Evolutionary conservation across 2,797 vertebrate species (phyloP), one percentile per base, ranked within the genome.

Genomic region (Benthosema pterotum): DNA sequence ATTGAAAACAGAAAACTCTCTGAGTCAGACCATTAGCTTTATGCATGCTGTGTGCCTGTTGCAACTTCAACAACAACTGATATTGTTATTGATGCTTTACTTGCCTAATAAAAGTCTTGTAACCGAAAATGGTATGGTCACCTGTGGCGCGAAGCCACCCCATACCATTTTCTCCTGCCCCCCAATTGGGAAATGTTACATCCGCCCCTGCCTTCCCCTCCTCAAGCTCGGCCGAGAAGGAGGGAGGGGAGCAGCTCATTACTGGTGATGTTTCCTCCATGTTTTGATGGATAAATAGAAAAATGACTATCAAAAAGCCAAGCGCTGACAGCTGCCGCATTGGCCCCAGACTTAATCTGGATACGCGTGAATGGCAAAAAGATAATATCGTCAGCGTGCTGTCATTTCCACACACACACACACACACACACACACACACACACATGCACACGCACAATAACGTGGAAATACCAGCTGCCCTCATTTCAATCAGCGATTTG

Each of bases 211-310:
- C n/a, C n/a, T n/a, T n/a, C n/a, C n/a, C n/a, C n/a, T n/a, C n/a
- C n/a, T n/a, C n/a, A n/a, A n/a, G 72, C 81, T 77, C 50, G 71
- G 79, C n/a, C n/a, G n/a, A n/a, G n/a, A n/a, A n/a, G 78, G 83
- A 78, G 70, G 63, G 32, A 38, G 77, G 77, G 83, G 79, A 86
- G 72, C 67, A 72, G 77, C 84, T 90, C 84, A 88, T 86, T 88
- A 84, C 79, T 65, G 71, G 65, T 45, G 74, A 85, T 82, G 73
- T 80, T 86, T 80, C n/a, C 75, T 77, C 75, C 74, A 11, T 78
- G 78, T 85, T 86, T 82, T 86, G 78, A 91, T 79, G 77, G 77
- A 79, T 82, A 87, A 89, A 87, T 79, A 83, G 71, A 79, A 81
- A 84, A 85, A 69, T 52, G 78, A 77, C 68, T 75, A 70, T 88